phyloP scores from a whole-genome alignment of 2,888 invertebrate genomes.

The Vanessa cardui region DNA sequence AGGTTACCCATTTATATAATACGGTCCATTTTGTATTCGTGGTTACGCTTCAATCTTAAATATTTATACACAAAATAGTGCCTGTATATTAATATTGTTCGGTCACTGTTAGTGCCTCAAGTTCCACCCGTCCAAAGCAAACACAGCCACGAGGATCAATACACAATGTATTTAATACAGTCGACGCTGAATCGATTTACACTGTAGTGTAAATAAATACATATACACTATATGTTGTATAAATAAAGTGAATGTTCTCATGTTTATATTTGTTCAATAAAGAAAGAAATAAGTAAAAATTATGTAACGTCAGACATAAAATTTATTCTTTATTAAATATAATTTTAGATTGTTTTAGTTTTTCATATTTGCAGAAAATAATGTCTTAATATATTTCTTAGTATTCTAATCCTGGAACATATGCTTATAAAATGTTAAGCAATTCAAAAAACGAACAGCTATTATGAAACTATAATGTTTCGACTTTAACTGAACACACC shows the following conservation, averaged over 20 bases:
- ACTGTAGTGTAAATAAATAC: neutral
- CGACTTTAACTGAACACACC: neutral
- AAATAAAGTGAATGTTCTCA: no score
- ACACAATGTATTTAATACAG: constrained; percentile 4
- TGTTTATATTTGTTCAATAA: no score
- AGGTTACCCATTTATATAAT: neutral
- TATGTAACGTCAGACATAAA: no score
- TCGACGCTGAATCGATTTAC: neutral
- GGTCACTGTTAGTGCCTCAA: neutral
- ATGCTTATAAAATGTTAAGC: no score
- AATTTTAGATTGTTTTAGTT: no score
- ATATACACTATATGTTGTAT: neutral
- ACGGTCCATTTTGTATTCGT: neutral
- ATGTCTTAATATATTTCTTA: no score
- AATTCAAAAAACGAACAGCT: no score
- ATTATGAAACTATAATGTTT: no score
- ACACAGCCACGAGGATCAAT: constrained; percentile 1
- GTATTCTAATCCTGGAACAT: no score
- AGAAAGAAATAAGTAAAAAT: no score
- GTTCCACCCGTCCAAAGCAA: neutral
- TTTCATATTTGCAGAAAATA: no score
- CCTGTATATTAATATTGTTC: neutral
- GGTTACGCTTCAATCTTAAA: neutral
- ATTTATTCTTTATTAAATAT: no score
- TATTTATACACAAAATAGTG: constrained; percentile 8